phyloP scores from a whole-genome alignment of 37 sponge, comb jelly and placozoan species.

The Bolinopsis microptera region DNA sequence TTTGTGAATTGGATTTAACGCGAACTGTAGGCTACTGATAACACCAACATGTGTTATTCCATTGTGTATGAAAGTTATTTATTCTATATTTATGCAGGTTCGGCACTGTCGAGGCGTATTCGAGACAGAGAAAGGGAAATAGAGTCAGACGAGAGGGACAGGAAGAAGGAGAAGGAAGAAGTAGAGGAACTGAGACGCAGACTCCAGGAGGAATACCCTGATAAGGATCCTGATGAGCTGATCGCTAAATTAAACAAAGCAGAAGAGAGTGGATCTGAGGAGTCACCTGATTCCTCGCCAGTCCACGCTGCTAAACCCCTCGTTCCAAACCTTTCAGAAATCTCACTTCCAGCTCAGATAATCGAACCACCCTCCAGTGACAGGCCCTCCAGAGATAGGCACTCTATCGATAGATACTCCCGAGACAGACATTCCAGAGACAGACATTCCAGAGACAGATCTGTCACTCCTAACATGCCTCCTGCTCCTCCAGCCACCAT shows the following conservation, averaged over 20 bases:
- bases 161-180: slow-evolving; percentile 85
- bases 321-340: slow-evolving; percentile 40
- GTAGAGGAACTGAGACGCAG: slow-evolving; percentile 65
- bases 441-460: not conserved
- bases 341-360: slow-evolving; percentile 19
- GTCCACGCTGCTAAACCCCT: not conserved
- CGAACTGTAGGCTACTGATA: not conserved
- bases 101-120: slow-evolving; percentile 72
- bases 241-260: slow-evolving; percentile 61
- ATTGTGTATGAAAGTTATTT: too few relatives aligned
- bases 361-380: not conserved
- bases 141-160: slow-evolving; percentile 87
- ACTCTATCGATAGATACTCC: not conserved
- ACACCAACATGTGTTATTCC: not conserved
- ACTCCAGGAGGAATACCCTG: slow-evolving; percentile 16
- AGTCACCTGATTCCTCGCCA: slow-evolving; percentile 2
- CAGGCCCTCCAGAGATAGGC: not conserved
- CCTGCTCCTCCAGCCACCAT: slow-evolving; percentile 53
- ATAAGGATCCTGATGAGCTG: slow-evolving; percentile 66
- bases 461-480: not conserved
- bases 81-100: too few relatives aligned
- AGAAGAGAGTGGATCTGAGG: slow-evolving; percentile 31
- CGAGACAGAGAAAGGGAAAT: slow-evolving; percentile 86
- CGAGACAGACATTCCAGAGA: not conserved
- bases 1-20: not conserved